A percentile compares a stretch with the other conserved stretches of the same genome.
Evolutionary conservation across 1,140 invertebrate genomes (phyloP).

Genomic region (Thaumatotibia leucotreta): DNA sequence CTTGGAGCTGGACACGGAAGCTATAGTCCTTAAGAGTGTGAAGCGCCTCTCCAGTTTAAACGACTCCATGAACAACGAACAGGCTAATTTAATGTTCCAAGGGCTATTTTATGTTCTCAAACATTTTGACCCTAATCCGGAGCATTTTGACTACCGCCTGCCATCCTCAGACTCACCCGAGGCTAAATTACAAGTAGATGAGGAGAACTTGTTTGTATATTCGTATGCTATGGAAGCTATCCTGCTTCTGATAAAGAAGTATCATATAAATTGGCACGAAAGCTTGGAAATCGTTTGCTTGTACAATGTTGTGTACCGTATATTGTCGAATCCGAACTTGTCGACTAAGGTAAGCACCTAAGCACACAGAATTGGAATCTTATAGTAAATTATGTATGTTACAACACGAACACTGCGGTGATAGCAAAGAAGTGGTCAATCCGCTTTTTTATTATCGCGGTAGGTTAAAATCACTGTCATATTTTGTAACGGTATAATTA

Average conservation of each 20-base stretch:
- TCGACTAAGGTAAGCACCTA: slow-evolving; percentile 72
- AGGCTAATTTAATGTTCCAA: slow-evolving; percentile 84
- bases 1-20: slow-evolving; percentile 69
- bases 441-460: too few species aligned
- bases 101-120: slow-evolving; percentile 81
- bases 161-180: slow-evolving; percentile 17
- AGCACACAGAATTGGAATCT: background rate
- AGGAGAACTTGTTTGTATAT: slow-evolving; percentile 56
- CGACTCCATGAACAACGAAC: slow-evolving; percentile 77
- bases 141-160: slow-evolving; percentile 27
- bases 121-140: slow-evolving; percentile 71
- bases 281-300: slow-evolving; percentile 82
- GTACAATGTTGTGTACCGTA: slow-evolving; percentile 73
- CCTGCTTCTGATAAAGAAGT: slow-evolving; percentile 80
- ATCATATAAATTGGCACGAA: slow-evolving; percentile 85
- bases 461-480: too few species aligned
- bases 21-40: slow-evolving; percentile 79
- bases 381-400: background rate
- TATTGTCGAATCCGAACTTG: slow-evolving; percentile 76
- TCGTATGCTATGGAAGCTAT: slow-evolving; percentile 79
- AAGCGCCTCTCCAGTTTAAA: slow-evolving; percentile 77
- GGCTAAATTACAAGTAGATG: slow-evolving; percentile 32
- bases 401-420: background rate
- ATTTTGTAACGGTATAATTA: too few species aligned
- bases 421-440: too few species aligned